These are phyloP conservation scores for Champsocephalus gunnari DNA, from an alignment of 2,797 vertebrate species.

Conservation along the genomic window DNA sequence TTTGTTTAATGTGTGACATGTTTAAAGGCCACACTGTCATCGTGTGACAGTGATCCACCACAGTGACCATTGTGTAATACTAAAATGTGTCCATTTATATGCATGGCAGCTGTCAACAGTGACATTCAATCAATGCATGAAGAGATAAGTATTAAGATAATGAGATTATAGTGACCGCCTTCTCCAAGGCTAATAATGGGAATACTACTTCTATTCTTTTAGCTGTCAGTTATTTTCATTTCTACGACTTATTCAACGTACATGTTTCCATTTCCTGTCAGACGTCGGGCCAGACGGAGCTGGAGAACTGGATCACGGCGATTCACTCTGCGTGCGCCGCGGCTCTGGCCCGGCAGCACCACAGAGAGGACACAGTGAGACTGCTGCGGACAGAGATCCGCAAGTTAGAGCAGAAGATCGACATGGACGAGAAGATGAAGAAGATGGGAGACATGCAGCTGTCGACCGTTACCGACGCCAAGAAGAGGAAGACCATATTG, in stretches of 20 bases:
- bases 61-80: slow-evolving; percentile 59
- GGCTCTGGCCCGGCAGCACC: slow-evolving; percentile 90
- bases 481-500: slow-evolving; percentile 95
- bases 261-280: slow-evolving; percentile 59
- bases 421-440: slow-evolving; percentile 97
- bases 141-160: slow-evolving; percentile 55
- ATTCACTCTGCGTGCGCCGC: slow-evolving; percentile 94
- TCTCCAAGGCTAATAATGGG: slow-evolving; percentile 21
- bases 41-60: slow-evolving; percentile 65
- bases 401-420: slow-evolving; percentile 94
- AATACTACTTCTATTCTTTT: slow-evolving; percentile 23
- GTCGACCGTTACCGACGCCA: slow-evolving; percentile 90
- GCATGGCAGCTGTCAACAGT: slow-evolving; percentile 58
- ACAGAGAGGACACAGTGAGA: slow-evolving; percentile 92
- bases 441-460: slow-evolving; percentile 97
- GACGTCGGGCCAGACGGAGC: slow-evolving; percentile 93
- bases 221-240: slow-evolving; percentile 33
- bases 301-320: slow-evolving; percentile 97
- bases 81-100: slow-evolving; percentile 73
- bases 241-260: not conserved
- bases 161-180: slow-evolving; percentile 43
- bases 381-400: slow-evolving; percentile 90
- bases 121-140: slow-evolving; percentile 60
- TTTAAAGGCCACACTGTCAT: slow-evolving; percentile 81
- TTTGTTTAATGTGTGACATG: slow-evolving; percentile 72